Conservation (phyloP, 1,140 invertebrate genomes). For the Phortica variegata region DNA sequence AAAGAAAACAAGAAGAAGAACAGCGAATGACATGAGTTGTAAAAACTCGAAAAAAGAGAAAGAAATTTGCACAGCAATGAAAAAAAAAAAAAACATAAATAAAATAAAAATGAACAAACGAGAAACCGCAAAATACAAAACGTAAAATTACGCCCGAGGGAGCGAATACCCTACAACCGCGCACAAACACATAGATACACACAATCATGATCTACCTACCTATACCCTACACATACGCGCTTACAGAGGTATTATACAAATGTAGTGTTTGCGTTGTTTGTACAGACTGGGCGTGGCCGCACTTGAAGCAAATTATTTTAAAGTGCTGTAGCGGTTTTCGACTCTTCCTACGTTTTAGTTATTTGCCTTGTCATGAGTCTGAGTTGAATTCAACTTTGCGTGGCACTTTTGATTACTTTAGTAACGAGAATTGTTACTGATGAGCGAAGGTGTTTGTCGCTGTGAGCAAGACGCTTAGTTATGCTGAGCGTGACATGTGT, state of each 20-base stretch:
- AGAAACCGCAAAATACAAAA: constrained; percentile 51
- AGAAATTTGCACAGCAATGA: constrained; percentile 16
- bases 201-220: too few species aligned
- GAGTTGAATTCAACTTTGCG: constrained; percentile 9
- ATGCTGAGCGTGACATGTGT: too few species aligned
- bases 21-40: constrained; percentile 10
- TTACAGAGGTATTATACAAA: too few species aligned
- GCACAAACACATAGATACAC: too few species aligned
- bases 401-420: too few species aligned
- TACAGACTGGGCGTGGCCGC: neutral
- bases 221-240: too few species aligned
- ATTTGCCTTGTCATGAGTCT: constrained; percentile 27
- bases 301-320: constrained; percentile 39
- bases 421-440: too few species aligned
- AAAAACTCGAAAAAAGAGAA: constrained; percentile 14
- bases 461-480: too few species aligned
- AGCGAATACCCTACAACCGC: constrained; percentile 11
- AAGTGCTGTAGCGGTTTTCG: constrained; percentile 44
- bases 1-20: constrained; percentile 16
- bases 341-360: constrained; percentile 9
- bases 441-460: too few species aligned
- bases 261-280: constrained; percentile 6
- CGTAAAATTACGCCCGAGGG: constrained; percentile 44
- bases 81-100: too few species aligned
- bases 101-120: too few species aligned